Evolutionary conservation across 2,888 invertebrate genomes (phyloP).

Genomic region (Lochmaea capreae): DNA sequence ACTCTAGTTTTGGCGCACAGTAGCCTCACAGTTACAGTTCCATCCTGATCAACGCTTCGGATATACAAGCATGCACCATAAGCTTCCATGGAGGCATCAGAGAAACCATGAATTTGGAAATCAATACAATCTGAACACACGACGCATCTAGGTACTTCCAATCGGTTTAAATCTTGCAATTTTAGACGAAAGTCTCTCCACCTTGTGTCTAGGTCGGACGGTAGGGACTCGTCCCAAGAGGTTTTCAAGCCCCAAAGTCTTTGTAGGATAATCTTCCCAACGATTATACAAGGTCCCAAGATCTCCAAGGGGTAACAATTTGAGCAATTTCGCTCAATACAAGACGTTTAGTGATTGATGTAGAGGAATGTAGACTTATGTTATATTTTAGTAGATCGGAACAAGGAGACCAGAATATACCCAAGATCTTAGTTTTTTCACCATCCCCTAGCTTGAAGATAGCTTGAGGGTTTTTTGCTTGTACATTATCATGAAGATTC

Average conservation of each 20-base stretch:
- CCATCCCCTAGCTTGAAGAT: background rate
- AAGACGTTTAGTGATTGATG: background rate
- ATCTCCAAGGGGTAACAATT: conserved; percentile 46
- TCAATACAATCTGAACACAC: conserved; percentile 25
- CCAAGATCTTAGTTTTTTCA: background rate
- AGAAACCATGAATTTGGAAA: conserved; percentile 41
- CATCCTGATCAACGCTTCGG: conserved; percentile 28
- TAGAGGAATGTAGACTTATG: background rate
- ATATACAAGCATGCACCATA: conserved; percentile 43
- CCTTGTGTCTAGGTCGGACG: conserved; percentile 22
- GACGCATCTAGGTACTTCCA: conserved; percentile 35
- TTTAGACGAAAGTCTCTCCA: conserved; percentile 38
- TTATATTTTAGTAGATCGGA: background rate
- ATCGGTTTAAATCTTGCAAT: conserved; percentile 37
- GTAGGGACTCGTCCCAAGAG: background rate
- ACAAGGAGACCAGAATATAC: background rate
- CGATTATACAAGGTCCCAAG: conserved; percentile 39
- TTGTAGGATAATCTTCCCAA: conserved; percentile 43
- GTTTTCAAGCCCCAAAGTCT: background rate
- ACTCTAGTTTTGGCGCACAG: conserved; percentile 41
- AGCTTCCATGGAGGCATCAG: conserved; percentile 37
- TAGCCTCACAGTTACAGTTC: conserved; percentile 1
- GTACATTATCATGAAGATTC: too few species aligned
- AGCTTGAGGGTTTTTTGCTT: too few species aligned
- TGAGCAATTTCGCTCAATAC: conserved; percentile 24